Conservation (phyloP, 1,140 invertebrate genomes). For the Orussus abietinus region DNA sequence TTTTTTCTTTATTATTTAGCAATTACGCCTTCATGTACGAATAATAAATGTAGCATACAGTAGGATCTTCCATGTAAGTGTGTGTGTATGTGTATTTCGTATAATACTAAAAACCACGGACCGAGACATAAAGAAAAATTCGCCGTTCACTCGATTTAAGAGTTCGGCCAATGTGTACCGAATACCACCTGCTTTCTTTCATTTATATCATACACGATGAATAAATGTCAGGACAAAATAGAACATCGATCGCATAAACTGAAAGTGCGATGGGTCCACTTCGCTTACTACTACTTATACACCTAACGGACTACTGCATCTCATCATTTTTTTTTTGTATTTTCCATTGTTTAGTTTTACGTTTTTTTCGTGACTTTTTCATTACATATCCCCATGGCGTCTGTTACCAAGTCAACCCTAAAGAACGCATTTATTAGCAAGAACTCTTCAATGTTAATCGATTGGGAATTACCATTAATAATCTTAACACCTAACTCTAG, state of each 20-base stretch:
- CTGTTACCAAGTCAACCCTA: constrained; percentile 40
- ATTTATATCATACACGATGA: constrained; percentile 23
- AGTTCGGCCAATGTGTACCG: constrained; percentile 16
- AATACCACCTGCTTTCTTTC: no score
- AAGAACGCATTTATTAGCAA: constrained; percentile 42
- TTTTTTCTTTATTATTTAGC: constrained; percentile 39
- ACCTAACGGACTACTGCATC: constrained; percentile 32
- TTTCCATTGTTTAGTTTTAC: constrained; percentile 22
- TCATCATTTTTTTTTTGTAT: constrained; percentile 25
- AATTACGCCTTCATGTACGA: constrained; percentile 32
- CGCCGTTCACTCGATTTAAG: constrained; percentile 19
- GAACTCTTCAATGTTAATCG: constrained; percentile 36
- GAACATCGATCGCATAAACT: neutral
- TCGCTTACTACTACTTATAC: constrained; percentile 19
- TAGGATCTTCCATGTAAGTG: constrained; percentile 23
- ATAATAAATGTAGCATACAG: constrained; percentile 39
- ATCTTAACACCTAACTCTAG: no score
- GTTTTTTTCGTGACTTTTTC: constrained; percentile 21
- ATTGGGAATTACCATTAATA: constrained; percentile 33
- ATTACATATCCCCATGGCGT: constrained; percentile 27
- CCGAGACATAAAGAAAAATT: constrained; percentile 20
- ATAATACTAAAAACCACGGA: constrained; percentile 23
- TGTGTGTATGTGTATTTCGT: constrained; percentile 20
- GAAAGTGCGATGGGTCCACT: neutral
- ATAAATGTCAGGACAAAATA: constrained; percentile 1